Conservation (phyloP, 1,140 invertebrate species). For the Ditylenchus dipsaci region DNA sequence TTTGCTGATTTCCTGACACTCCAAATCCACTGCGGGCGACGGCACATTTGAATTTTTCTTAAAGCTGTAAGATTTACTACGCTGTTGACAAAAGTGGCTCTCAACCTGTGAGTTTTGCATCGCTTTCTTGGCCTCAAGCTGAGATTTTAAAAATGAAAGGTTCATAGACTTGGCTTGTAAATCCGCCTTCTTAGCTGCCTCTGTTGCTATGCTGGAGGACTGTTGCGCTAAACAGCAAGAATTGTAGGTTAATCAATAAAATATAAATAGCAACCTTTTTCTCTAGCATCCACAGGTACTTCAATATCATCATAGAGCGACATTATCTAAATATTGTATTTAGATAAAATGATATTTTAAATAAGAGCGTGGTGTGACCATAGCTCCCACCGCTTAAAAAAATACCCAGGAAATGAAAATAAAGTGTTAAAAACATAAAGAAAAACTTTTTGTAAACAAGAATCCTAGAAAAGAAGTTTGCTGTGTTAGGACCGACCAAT, state of each 20-base stretch:
- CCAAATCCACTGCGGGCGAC: neutral
- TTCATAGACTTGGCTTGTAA: constrained; percentile 14
- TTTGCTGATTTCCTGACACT: neutral
- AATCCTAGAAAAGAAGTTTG: too few species aligned
- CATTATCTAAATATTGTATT: neutral
- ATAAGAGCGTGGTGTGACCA: too few species aligned
- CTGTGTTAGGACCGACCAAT: too few species aligned
- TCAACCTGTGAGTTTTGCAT: constrained; percentile 20
- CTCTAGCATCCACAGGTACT: neutral
- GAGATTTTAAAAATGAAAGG: constrained; percentile 25
- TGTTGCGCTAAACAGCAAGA: neutral
- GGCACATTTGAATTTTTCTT: neutral
- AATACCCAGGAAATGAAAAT: too few species aligned
- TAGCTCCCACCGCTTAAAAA: too few species aligned
- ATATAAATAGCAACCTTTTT: neutral
- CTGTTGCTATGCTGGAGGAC: neutral
- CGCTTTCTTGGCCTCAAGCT: constrained; percentile 31
- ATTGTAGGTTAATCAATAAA: neutral
- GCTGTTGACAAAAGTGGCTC: neutral
- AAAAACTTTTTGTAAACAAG: too few species aligned
- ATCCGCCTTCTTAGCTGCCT: neutral
- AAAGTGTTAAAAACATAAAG: too few species aligned
- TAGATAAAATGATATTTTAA: too few species aligned
- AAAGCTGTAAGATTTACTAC: neutral
- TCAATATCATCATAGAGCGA: neutral